These are phyloP conservation scores for Eriosoma lanigerum DNA, from an alignment of 1,140 invertebrate species.

Conservation along the genomic window DNA sequence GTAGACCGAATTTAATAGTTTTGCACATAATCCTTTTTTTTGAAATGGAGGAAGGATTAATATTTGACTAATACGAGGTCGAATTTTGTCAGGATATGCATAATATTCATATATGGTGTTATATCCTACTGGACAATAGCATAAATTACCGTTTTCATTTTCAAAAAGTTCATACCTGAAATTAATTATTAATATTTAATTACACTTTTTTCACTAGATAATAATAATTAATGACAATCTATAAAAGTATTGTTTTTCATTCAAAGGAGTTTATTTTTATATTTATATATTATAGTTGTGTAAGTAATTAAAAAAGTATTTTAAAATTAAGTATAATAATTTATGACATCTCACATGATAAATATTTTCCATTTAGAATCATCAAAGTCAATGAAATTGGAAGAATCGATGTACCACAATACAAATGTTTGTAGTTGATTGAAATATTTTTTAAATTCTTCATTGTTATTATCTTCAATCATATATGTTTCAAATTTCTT, in stretches of 20 bases:
- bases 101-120: constrained; percentile 93
- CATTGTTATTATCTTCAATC: background rate
- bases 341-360: constrained; percentile 71
- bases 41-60: constrained; percentile 89
- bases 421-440: constrained; percentile 86
- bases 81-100: constrained; percentile 81
- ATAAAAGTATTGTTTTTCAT: no score
- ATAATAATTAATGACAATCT: no score
- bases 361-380: constrained; percentile 92
- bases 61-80: constrained; percentile 90
- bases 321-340: background rate
- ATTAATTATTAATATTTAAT: constrained; percentile 28
- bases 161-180: constrained; percentile 81
- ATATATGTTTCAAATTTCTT: constrained; percentile 34
- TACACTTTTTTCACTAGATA: background rate
- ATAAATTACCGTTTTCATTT: constrained; percentile 63
- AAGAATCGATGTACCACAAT: constrained; percentile 93
- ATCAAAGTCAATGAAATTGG: constrained; percentile 87
- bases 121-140: constrained; percentile 84
- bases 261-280: no score
- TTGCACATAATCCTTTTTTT: constrained; percentile 77
- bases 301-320: no score
- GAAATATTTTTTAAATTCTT: constrained; percentile 51
- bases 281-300: no score
- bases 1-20: constrained; percentile 77